A percentile compares a stretch with the other conserved stretches of the same genome.
Evolutionary conservation across 35 echinoderm and acorn worm species (phyloP).

Genomic region (Strongylocentrotus purpuratus): DNA sequence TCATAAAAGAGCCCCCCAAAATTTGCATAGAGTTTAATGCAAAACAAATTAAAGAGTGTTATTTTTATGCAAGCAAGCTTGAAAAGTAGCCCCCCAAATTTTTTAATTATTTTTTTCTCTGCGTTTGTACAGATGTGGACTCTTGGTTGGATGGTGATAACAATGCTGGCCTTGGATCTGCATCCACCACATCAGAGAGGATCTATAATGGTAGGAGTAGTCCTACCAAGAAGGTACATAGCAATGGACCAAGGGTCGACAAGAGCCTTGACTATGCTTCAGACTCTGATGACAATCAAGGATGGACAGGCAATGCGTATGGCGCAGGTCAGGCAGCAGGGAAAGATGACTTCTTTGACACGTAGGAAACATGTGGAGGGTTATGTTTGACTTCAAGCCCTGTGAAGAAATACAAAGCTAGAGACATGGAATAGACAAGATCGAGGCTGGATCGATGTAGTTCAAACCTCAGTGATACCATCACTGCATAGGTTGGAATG

Average conservation of each 20-base stretch:
- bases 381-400: background rate
- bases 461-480: too few species aligned
- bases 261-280: constrained; percentile 26
- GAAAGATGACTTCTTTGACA: constrained; percentile 92
- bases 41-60: too few species aligned
- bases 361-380: background rate
- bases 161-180: constrained; percentile 69
- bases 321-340: background rate
- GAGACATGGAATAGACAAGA: too few species aligned
- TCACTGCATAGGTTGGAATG: too few species aligned
- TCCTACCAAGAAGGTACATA: constrained; percentile 48
- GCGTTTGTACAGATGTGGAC: constrained; percentile 60
- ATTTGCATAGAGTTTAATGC: too few species aligned
- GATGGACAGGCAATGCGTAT: constrained; percentile 52
- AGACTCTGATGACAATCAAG: constrained; percentile 61
- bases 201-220: constrained; percentile 93
- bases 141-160: constrained; percentile 95
- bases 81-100: too few species aligned
- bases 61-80: too few species aligned
- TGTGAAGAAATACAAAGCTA: too few species aligned
- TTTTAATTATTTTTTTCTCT: too few species aligned
- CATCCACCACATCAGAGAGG: constrained; percentile 85
- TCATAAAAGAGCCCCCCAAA: too few species aligned
- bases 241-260: background rate
- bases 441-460: too few species aligned